Conservation (phyloP, 1,140 invertebrate genomes). For the Drosophila eugracilis region DNA sequence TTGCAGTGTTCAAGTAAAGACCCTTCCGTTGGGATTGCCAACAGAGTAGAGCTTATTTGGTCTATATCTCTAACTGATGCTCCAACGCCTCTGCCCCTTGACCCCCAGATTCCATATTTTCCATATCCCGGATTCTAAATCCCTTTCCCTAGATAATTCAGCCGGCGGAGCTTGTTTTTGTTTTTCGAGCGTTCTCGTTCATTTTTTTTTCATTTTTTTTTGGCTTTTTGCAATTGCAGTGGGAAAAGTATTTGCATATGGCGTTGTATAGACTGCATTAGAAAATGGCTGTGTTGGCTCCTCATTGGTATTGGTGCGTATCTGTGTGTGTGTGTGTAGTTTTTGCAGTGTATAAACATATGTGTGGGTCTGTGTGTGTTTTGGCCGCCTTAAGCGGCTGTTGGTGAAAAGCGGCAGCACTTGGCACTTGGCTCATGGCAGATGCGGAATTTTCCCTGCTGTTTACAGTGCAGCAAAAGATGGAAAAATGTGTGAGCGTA, state of each 20-base stretch:
- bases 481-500: constrained; percentile 56
- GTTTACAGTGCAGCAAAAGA: constrained; percentile 57
- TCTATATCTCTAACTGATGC: constrained; percentile 27
- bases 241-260: constrained; percentile 76
- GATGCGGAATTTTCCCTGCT: constrained; percentile 45
- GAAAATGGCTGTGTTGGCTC: constrained; percentile 30
- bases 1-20: constrained; percentile 14
- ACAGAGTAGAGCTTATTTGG: constrained; percentile 14
- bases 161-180: constrained; percentile 27
- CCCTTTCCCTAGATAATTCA: constrained; percentile 10
- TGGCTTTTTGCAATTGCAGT: constrained; percentile 68
- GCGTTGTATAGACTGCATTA: constrained; percentile 54
- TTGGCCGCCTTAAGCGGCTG: constrained; percentile 52
- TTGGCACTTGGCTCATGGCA: constrained; percentile 61
- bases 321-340: constrained; percentile 7
- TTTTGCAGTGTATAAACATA: no score
- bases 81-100: neutral
- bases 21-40: constrained; percentile 2
- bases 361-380: constrained; percentile 9
- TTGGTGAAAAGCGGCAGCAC: constrained; percentile 45
- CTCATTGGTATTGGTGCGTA: neutral
- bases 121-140: neutral
- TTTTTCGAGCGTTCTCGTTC: constrained; percentile 7
- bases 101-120: neutral
- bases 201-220: constrained; percentile 43